phyloP scores from a whole-genome alignment of 23 tunicate species.

The Diplosoma virens region DNA sequence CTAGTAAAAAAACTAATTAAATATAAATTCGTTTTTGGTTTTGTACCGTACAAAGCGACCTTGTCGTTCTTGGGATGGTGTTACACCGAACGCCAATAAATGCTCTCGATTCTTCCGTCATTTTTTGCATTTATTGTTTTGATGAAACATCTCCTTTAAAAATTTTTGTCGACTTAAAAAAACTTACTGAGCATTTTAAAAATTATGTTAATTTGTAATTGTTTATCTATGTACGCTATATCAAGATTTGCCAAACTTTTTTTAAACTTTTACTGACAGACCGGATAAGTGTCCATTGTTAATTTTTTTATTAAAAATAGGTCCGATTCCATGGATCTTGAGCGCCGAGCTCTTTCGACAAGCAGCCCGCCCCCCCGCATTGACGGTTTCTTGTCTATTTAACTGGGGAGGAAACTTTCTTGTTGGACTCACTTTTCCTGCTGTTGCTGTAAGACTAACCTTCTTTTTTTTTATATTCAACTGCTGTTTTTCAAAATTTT shows the following conservation, averaged over 20 bases:
- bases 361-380: conserved; percentile 61
- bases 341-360: conserved; percentile 67
- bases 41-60: too few relatives aligned
- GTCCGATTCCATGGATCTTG: conserved; percentile 71
- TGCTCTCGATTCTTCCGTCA: too few relatives aligned
- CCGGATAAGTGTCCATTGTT: too few relatives aligned
- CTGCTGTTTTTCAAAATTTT: background rate
- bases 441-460: conserved; percentile 10
- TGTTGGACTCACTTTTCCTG: conserved; percentile 56
- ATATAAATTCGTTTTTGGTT: too few relatives aligned
- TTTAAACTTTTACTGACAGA: too few relatives aligned
- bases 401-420: conserved; percentile 58
- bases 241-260: background rate
- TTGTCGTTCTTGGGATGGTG: too few relatives aligned
- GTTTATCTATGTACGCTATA: background rate
- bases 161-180: background rate
- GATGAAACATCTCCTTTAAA: too few relatives aligned
- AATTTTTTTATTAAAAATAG: background rate
- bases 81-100: too few relatives aligned
- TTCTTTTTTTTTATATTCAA: background rate
- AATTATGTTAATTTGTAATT: background rate
- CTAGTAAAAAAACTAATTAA: too few relatives aligned
- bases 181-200: background rate
- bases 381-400: conserved; percentile 38
- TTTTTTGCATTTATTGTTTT: too few relatives aligned